These are phyloP conservation scores for Drosophila paramelanica DNA, from an alignment of 2,888 invertebrate genomes.

Conservation along the genomic window DNA sequence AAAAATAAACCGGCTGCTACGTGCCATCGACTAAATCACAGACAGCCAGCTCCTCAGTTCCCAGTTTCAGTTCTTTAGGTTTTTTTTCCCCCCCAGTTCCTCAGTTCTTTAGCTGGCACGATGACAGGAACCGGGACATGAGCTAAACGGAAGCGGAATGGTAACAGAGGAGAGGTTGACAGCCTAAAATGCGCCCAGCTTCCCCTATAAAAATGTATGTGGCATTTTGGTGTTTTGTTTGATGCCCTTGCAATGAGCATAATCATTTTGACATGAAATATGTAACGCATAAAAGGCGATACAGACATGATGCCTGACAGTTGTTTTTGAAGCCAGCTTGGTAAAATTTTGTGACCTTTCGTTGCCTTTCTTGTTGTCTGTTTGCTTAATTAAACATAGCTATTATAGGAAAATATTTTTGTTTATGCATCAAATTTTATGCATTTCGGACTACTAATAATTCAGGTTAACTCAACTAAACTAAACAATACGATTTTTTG, in stretches of 20 bases:
- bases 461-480: too few relatives aligned
- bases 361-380: too few relatives aligned
- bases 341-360: too few relatives aligned
- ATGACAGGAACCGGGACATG: constrained; percentile 18
- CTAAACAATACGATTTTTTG: too few relatives aligned
- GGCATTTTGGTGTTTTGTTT: constrained; percentile 30
- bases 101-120: constrained; percentile 10
- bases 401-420: too few relatives aligned
- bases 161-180: neutral
- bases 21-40: constrained; percentile 59
- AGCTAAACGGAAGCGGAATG: neutral
- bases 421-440: too few relatives aligned
- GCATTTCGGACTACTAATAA: too few relatives aligned
- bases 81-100: constrained; percentile 3
- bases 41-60: constrained; percentile 22
- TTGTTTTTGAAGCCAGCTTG: too few relatives aligned
- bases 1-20: constrained; percentile 70
- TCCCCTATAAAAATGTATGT: constrained; percentile 16
- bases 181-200: constrained; percentile 19
- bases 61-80: neutral
- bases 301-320: too few relatives aligned
- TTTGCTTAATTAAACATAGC: too few relatives aligned
- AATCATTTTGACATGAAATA: neutral
- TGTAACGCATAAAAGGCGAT: neutral
- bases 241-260: neutral